Evolutionary conservation across 1,140 invertebrate species (phyloP), one percentile per base, ranked within the genome.

Genomic region (Ridgeia piscesae): DNA sequence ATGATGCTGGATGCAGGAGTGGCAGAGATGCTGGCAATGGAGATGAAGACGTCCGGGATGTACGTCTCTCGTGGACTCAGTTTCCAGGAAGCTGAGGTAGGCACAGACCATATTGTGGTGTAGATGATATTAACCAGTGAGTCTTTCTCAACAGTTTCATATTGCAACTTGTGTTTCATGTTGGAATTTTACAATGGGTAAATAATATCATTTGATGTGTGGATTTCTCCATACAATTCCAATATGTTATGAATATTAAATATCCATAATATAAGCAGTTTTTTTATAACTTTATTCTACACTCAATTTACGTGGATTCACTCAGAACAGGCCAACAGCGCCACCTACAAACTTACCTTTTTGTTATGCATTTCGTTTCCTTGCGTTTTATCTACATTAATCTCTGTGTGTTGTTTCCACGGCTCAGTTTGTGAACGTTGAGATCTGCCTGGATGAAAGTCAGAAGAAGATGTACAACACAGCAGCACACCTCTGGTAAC

Each of bases 21-120:
- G 14, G 92, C 92, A 0, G 92, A 92, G 58, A 98, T 99, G 92
- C 99, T 99, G 50, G 99, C 99, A 0, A 99, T 99, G 99, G 99
- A 99, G 96, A 99, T 99, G 99, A 99, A 99, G 96, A 96, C 99
- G 21, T 97, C 99, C 93, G 99, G 99, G 92, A 99, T 99, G 98
- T 99, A 99, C 95, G 99, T 99, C 93, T 99, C 99, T 1, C 96
- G 99, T 21, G 99, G 99, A 96, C 97, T 99, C 6, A 99, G 99
- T 95, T 99, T 99, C 96, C 97, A 99, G 94, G 98, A 97, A 99
- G 99, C 31, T 97, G 97, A 88, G 99, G 99, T 95, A 98, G 98
- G 99, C 99, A 90, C 89, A 33, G 31, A 89, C 89, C n/a, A 9
- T 34, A 33, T 34, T 4, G 14, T 89, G 89, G 4, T n/a, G n/a